phyloP scores from a whole-genome alignment of 2,888 invertebrate genomes.

The Nomada fabriciana region DNA sequence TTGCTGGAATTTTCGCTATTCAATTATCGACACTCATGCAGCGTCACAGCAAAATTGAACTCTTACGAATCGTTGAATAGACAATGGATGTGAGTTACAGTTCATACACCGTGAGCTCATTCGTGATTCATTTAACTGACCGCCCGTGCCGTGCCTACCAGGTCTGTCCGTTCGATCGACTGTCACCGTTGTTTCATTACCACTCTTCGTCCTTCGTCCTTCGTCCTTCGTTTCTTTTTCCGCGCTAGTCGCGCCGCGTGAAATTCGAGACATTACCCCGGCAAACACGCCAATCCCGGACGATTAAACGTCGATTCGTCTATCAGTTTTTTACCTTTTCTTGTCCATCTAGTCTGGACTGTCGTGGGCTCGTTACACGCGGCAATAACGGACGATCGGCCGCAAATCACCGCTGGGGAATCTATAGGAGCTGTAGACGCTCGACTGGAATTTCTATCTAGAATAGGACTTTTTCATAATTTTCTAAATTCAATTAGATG shows the following conservation, averaged over 20 bases:
- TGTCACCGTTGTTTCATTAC: slow-evolving; percentile 71
- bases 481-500: background rate
- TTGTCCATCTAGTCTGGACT: slow-evolving; percentile 9
- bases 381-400: slow-evolving; percentile 35
- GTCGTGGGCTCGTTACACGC: slow-evolving; percentile 32
- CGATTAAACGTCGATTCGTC: slow-evolving; percentile 68
- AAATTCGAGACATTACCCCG: slow-evolving; percentile 53
- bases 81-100: slow-evolving; percentile 71
- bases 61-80: slow-evolving; percentile 45
- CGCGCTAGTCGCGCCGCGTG: slow-evolving; percentile 8
- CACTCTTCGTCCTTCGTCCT: slow-evolving; percentile 30
- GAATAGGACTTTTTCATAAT: no score
- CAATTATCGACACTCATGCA: no score
- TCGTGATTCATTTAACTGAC: slow-evolving; percentile 79
- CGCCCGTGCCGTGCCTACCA: slow-evolving; percentile 63
- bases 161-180: slow-evolving; percentile 68
- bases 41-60: no score
- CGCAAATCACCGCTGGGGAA: background rate
- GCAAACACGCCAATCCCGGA: slow-evolving; percentile 49
- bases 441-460: background rate
- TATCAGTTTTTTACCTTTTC: slow-evolving; percentile 41
- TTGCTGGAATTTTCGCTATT: background rate
- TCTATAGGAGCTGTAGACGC: background rate
- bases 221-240: slow-evolving; percentile 9
- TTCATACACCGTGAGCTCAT: slow-evolving; percentile 69